Evolutionary conservation across 2,888 invertebrate species (phyloP).

Genomic region (Drosophila neutralis): DNA sequence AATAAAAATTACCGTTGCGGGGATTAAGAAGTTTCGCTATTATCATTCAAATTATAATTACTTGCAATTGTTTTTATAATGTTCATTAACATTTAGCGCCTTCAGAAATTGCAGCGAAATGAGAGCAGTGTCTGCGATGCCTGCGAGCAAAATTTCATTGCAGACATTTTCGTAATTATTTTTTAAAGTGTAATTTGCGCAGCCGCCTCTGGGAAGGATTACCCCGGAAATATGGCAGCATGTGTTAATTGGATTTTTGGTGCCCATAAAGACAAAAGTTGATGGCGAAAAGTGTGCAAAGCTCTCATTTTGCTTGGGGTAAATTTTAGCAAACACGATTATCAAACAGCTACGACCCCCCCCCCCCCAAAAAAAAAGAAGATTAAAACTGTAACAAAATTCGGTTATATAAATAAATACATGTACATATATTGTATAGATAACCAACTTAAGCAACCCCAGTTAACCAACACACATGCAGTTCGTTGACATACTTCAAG

Average conservation of each 20-base stretch:
- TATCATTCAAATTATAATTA: conserved; percentile 81
- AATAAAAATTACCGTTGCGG: conserved; percentile 79
- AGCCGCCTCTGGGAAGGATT: conserved; percentile 68
- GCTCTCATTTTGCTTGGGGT: conserved; percentile 5
- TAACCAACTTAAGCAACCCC: background rate
- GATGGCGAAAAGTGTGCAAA: conserved; percentile 17
- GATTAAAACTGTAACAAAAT: background rate
- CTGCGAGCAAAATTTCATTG: conserved; percentile 51
- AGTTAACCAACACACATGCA: background rate
- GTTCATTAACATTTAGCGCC: conserved; percentile 79
- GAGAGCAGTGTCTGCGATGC: conserved; percentile 47
- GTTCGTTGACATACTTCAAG: background rate
- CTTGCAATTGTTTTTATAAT: conserved; percentile 80
- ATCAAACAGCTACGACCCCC: background rate
- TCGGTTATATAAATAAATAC: background rate
- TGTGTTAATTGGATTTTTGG: conserved; percentile 74
- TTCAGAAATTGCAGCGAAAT: conserved; percentile 68
- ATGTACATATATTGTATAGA: background rate
- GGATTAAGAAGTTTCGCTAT: conserved; percentile 81
- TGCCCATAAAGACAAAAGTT: conserved; percentile 62
- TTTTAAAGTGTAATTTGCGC: conserved; percentile 77
- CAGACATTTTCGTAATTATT: conserved; percentile 79
- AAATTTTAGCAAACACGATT: background rate
- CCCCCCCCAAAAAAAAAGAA: background rate
- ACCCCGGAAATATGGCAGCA: conserved; percentile 64